Base-by-base conservation (phyloP, 2,888 invertebrate genomes). In the Chironomus tentans region DNA sequence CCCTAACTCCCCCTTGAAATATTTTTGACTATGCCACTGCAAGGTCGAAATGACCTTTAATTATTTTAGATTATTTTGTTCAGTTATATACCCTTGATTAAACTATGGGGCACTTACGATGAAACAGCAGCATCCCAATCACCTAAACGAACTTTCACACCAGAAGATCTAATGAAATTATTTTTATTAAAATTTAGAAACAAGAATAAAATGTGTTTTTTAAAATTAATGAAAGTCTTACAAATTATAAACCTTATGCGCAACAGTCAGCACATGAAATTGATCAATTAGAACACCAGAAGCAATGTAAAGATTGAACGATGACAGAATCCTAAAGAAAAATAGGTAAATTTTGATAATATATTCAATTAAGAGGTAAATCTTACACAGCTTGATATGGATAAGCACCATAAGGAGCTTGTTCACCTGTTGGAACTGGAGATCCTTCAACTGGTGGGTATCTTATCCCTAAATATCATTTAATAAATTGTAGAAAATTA, bases 281-380 rank as follows among this genome's bases (percentile, higher is more conserved):
- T 85, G 84, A 79, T 89, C 87, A 68, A 93, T 86, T 3, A 93
- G 84, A 2, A 89, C 91, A 7, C 92, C 92, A 48, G 91, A 91
- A 24, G 91, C 92, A 61, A 91, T 83, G 80, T 90, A 92, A 77
- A 88, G 86, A 79, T 89, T 89, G 78, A 85, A 85, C 50, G 82
- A 85, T 2, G 87, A 87, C 21, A 90, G 81, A 71, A 90, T 82
- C 1, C 56, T 56, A n/a, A n/a, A n/a, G n/a, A n/a, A n/a, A n/a
- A n/a, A n/a, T n/a, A n/a, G n/a, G 5, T n/a, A 56, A 56, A 7
- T 56, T 56, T 56, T n/a, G 22, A 24, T 24, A 24, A 24, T 24
- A 50, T 15, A 50, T 50, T 3, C 0, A 1, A 50, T 28, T 4
- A 2, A 10, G 10, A 56, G n/a, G n/a, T n/a, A n/a, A n/a, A n/a